Conservation (phyloP, 2,113 vertebrate species). For the Lepus timidus region DNA sequence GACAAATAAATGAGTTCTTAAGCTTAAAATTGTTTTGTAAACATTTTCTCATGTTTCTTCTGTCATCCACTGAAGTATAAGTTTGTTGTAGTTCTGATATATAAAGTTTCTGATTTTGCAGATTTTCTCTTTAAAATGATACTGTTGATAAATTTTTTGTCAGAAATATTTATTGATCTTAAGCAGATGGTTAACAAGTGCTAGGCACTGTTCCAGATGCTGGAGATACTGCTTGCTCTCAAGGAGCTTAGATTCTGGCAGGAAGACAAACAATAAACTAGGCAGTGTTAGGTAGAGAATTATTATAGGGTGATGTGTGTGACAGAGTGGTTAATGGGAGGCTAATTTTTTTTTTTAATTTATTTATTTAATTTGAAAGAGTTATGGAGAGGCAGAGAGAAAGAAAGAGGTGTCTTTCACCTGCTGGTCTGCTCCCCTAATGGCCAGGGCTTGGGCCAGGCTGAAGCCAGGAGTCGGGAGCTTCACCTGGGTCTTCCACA, state of each 20-base stretch:
- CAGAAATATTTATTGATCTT: not conserved
- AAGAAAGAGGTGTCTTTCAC: too few species aligned
- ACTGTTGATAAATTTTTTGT: not conserved
- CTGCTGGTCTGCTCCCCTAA: too few species aligned
- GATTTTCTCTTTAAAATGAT: not conserved
- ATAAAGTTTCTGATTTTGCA: not conserved
- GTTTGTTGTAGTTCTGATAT: not conserved
- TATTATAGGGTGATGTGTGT: not conserved
- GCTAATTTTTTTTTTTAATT: too few species aligned
- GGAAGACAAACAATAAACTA: not conserved
- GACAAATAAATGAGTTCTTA: not conserved
- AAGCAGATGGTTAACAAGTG: not conserved
- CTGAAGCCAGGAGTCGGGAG: too few species aligned
- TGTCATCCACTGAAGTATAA: not conserved
- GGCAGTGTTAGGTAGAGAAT: not conserved
- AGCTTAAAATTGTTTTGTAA: not conserved
- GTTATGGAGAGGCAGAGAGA: too few species aligned
- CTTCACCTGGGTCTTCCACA: too few species aligned
- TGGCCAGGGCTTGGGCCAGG: too few species aligned
- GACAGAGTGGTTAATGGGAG: not conserved
- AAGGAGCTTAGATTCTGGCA: not conserved
- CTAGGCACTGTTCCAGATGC: not conserved
- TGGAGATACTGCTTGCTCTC: not conserved
- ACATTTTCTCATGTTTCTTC: not conserved
- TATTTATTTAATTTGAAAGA: too few species aligned